These are phyloP conservation scores for Chaetodon trifascialis DNA, from an alignment of 2,113 vertebrate genomes.

Conservation along the genomic window DNA sequence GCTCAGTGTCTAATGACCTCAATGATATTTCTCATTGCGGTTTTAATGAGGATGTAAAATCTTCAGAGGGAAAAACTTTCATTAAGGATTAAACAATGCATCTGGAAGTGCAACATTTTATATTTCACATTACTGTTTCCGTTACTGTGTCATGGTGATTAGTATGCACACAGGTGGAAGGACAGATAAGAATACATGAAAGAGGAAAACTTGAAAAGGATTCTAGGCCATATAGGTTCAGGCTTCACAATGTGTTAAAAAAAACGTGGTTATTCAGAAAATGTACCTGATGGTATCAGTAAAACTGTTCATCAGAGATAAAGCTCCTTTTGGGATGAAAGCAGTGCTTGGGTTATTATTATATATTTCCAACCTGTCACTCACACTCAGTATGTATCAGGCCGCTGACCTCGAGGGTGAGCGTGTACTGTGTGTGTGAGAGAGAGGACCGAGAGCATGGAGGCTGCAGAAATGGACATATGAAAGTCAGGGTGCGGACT, in stretches of 20 bases:
- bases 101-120: slow-evolving; percentile 8
- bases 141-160: slow-evolving; percentile 15
- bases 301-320: slow-evolving; percentile 12
- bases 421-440: not conserved
- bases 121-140: slow-evolving; percentile 24
- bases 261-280: slow-evolving; percentile 6
- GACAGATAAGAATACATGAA: slow-evolving; percentile 31
- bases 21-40: slow-evolving; percentile 9
- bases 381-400: slow-evolving; percentile 12
- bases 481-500: slow-evolving; percentile 31
- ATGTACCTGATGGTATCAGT: not conserved
- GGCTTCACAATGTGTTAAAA: not conserved
- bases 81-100: slow-evolving; percentile 17
- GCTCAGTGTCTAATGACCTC: slow-evolving; percentile 14
- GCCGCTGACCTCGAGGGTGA: slow-evolving; percentile 4
- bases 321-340: slow-evolving; percentile 5
- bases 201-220: not conserved
- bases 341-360: slow-evolving; percentile 11
- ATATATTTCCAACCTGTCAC: slow-evolving; percentile 23
- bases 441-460: not conserved
- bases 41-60: slow-evolving; percentile 44
- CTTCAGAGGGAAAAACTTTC: not conserved
- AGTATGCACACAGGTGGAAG: slow-evolving; percentile 16
- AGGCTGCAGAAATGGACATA: slow-evolving; percentile 6
- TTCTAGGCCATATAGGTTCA: not conserved